Percentiles rank a stretch among this genome's conserved stretches.
These are phyloP conservation scores for Eidolon helvum DNA, from an alignment of 2,113 vertebrate genomes.

Conservation along the genomic window DNA sequence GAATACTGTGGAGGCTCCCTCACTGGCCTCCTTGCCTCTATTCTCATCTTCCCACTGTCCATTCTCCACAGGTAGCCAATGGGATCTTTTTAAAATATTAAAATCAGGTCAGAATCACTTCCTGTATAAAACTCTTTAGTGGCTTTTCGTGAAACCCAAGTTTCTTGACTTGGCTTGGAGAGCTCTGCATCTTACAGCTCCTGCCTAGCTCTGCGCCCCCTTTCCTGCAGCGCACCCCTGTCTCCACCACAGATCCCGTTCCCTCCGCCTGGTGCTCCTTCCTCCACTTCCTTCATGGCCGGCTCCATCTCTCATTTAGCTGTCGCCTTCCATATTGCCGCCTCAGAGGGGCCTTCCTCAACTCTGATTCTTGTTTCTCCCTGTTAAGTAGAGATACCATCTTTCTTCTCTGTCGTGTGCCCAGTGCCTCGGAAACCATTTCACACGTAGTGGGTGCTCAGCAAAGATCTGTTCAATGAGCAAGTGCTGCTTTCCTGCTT, in stretches of 20 bases:
- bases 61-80: neutral
- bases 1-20: neutral
- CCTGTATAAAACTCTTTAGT: neutral
- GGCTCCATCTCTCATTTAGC: neutral
- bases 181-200: neutral
- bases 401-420: neutral
- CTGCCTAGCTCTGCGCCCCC: neutral
- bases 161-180: neutral
- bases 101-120: neutral
- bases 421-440: neutral
- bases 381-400: accelerated
- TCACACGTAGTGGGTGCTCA: neutral
- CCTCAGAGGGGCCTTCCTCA: neutral
- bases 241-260: accelerated
- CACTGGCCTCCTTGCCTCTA: neutral
- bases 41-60: neutral
- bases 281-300: neutral
- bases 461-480: neutral
- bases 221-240: neutral
- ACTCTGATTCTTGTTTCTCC: neutral
- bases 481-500: neutral
- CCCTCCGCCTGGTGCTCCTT: neutral
- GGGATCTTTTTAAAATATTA: neutral
- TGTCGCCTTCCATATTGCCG: neutral
- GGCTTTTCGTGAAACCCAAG: neutral